phyloP scores from a whole-genome alignment of 2,797 vertebrate species.

The Euthynnus affinis region DNA sequence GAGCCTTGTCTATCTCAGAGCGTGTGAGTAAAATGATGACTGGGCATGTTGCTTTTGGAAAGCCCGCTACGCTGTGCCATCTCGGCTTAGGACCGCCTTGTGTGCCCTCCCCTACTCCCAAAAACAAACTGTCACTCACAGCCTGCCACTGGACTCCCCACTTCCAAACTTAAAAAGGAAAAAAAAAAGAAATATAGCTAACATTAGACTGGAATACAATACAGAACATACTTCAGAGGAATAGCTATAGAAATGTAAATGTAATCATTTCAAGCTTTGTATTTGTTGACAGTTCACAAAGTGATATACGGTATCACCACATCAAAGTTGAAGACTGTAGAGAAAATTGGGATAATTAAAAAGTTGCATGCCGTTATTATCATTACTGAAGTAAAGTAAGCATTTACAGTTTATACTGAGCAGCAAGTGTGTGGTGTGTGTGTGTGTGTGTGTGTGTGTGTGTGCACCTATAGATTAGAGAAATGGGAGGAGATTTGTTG shows the following conservation, averaged over 20 bases:
- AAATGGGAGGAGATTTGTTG: conserved; percentile 12
- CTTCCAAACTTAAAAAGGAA: conserved; percentile 40
- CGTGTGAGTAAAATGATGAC: conserved; percentile 64
- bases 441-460: background rate
- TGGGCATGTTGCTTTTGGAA: conserved; percentile 65
- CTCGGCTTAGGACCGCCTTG: conserved; percentile 27
- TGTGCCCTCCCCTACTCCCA: conserved; percentile 28
- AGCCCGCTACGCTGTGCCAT: conserved; percentile 35
- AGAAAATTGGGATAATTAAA: conserved; percentile 54
- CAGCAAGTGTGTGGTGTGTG: conserved; percentile 6
- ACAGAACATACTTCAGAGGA: background rate
- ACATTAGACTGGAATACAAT: background rate
- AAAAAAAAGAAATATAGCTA: conserved; percentile 43
- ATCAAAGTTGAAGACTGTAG: conserved; percentile 46
- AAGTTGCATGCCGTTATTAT: conserved; percentile 37
- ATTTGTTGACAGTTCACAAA: conserved; percentile 36
- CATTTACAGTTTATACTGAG: conserved; percentile 43
- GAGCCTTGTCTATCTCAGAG: conserved; percentile 49
- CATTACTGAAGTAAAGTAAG: conserved; percentile 39
- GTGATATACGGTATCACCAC: conserved; percentile 14
- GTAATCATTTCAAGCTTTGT: conserved; percentile 38
- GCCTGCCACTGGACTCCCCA: conserved; percentile 37
- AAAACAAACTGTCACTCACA: conserved; percentile 62
- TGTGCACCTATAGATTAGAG: conserved; percentile 21
- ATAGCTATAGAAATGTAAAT: conserved; percentile 7